Percentiles rank a stretch among this genome's conserved stretches.
These are phyloP conservation scores for Variabilichromis moorii DNA, from an alignment of 2,113 vertebrate species.

Conservation along the genomic window DNA sequence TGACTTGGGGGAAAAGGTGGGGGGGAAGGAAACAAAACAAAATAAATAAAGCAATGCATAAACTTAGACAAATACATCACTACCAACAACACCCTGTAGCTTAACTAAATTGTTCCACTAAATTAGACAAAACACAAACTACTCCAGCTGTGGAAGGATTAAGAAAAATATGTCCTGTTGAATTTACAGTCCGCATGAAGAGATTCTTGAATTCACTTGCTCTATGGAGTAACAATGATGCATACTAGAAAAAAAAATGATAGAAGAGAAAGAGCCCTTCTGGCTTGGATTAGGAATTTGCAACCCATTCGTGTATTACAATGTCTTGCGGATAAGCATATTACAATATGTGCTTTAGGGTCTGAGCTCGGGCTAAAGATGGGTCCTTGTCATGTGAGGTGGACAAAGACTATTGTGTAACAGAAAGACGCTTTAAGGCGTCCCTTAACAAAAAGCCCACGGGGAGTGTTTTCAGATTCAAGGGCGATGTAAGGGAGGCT, in stretches of 20 bases:
- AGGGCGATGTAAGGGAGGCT: not conserved
- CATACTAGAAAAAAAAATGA: not conserved
- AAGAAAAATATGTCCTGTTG: not conserved
- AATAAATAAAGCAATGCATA: not conserved
- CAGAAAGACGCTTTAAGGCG: not conserved
- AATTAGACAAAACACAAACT: not conserved
- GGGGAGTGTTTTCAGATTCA: not conserved
- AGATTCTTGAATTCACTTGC: not conserved
- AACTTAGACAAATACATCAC: not conserved
- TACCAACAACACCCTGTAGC: not conserved
- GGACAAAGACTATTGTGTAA: constrained; percentile 28
- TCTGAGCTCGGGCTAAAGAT: not conserved
- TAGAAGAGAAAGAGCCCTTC: not conserved
- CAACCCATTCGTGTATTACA: constrained; percentile 15
- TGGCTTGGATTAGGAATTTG: not conserved
- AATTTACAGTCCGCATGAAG: not conserved
- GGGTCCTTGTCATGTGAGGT: not conserved
- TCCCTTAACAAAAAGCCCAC: not conserved
- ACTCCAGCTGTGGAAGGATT: not conserved
- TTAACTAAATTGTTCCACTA: not conserved
- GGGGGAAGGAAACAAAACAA: not conserved
- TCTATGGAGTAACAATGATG: not conserved
- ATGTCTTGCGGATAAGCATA: constrained; percentile 31
- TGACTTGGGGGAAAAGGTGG: not conserved
- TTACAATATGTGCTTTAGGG: not conserved